Percentiles rank a stretch among this genome's conserved stretches.
phyloP scores from a whole-genome alignment of 2,888 invertebrate genomes.

The Strigamia crassipes region DNA sequence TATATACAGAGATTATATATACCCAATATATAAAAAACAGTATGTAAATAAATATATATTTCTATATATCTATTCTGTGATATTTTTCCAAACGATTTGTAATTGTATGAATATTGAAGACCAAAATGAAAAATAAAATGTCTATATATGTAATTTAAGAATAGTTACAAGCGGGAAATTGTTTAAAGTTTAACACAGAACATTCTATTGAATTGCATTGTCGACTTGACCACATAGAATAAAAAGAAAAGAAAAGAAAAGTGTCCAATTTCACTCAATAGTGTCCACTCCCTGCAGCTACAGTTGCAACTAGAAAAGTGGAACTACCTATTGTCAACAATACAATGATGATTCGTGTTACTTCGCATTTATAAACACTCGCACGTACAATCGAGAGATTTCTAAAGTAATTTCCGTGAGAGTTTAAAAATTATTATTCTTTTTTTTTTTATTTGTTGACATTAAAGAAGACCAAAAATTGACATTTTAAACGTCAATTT shows the following conservation, averaged over 20 bases:
- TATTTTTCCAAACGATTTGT: constrained; percentile 34
- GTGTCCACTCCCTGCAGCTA: constrained; percentile 20
- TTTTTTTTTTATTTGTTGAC: not conserved
- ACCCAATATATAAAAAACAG: not conserved
- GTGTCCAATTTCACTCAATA: constrained; percentile 14
- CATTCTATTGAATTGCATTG: not conserved
- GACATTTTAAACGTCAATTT: not conserved
- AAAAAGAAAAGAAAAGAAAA: constrained; percentile 13
- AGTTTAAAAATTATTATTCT: not conserved
- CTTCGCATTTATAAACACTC: constrained; percentile 10
- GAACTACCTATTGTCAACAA: not conserved
- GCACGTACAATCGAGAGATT: not conserved
- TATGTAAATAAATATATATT: not conserved
- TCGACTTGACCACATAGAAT: constrained; percentile 4
- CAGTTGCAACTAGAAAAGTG: constrained; percentile 37
- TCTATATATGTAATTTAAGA: not conserved
- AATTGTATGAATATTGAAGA: not conserved
- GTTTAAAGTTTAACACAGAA: constrained; percentile 10
- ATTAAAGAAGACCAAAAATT: not conserved
- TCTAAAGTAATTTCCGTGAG: not conserved
- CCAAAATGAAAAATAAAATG: constrained; percentile 13
- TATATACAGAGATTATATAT: constrained; percentile 35
- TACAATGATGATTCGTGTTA: constrained; percentile 15
- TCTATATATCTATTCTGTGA: constrained; percentile 23
- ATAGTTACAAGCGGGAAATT: not conserved